These are phyloP conservation scores for zebrafish (Danio rerio) DNA, from an alignment of 2,113 vertebrate genomes.

Conservation along the genomic window GRCz12tu NC_133176.1:48856501-48857000, in stretches of 20 bases:
- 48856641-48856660: conserved; percentile 74
- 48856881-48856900: conserved; percentile 77
- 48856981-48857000: conserved; percentile 61
- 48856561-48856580: background rate
- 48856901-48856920: conserved; percentile 72
- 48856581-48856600: background rate
- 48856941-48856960: conserved; percentile 73
- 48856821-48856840: conserved; percentile 74
- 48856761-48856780: conserved; percentile 77
- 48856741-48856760: conserved; percentile 70
- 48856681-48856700: conserved; percentile 76
- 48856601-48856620: conserved; percentile 50
- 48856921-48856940: conserved; percentile 70
- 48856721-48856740: conserved; percentile 74
- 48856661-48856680: conserved; percentile 75
- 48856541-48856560: background rate
- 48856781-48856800: conserved; percentile 72
- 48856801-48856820: conserved; percentile 74
- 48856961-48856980: conserved; percentile 63
- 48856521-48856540: no score
- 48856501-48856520: no score
- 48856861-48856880: conserved; percentile 56
- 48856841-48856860: conserved; percentile 29
- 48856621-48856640: conserved; percentile 79
- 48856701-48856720: conserved; percentile 73